Conservation (phyloP, 1,140 invertebrate genomes). For the Nautilus pompilius region DNA sequence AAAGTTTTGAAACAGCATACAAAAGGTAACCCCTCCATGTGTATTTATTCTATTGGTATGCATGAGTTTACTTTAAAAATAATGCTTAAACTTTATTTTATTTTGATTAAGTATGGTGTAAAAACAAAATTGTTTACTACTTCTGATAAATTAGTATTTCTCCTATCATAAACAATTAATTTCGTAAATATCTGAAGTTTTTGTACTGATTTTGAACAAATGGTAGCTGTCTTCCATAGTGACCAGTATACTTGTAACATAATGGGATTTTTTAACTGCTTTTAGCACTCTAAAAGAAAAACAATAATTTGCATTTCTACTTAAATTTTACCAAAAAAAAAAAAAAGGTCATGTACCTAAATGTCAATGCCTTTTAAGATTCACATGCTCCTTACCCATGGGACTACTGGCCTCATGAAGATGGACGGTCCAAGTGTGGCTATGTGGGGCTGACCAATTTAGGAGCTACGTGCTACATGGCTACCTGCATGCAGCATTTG, state of each 20-base stretch:
- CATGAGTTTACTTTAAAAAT: not conserved
- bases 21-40: too few species aligned
- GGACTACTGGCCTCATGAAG: conserved; percentile 97
- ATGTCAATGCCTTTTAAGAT: conserved; percentile 63
- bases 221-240: not conserved
- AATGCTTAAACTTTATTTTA: not conserved
- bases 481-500: conserved; percentile 92
- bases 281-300: not conserved
- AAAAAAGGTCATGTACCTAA: too few species aligned
- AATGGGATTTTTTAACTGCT: not conserved
- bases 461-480: conserved; percentile 97
- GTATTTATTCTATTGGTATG: not conserved
- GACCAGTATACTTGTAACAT: not conserved
- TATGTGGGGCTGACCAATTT: conserved; percentile 92
- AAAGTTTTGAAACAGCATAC: conserved; percentile 82
- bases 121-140: too few species aligned
- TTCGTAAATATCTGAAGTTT: too few species aligned
- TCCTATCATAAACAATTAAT: too few species aligned
- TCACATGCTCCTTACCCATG: conserved; percentile 80
- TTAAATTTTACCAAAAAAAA: too few species aligned
- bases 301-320: too few species aligned
- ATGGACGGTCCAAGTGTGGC: conserved; percentile 87
- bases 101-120: too few species aligned
- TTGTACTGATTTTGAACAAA: too few species aligned
- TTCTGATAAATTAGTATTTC: not conserved